These are phyloP conservation scores for Penaeus chinensis DNA, from an alignment of 1,140 invertebrate genomes.

Conservation along the genomic window DNA sequence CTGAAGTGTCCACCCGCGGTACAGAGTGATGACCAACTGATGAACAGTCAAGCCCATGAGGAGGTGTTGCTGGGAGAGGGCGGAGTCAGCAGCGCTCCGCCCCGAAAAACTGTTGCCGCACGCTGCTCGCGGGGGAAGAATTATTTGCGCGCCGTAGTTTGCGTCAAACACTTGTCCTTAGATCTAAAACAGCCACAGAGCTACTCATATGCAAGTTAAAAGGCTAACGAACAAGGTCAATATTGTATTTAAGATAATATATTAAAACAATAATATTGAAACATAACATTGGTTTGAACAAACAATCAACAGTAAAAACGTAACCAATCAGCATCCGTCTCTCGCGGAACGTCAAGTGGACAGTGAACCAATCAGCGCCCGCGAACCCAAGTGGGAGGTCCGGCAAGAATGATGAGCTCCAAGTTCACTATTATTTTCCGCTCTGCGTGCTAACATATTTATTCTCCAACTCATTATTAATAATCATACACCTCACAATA, in stretches of 20 bases:
- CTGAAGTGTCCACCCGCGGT: constrained; percentile 60
- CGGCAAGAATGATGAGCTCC: constrained; percentile 51
- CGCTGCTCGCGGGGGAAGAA: neutral
- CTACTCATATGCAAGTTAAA: neutral
- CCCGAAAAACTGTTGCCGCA: constrained; percentile 11
- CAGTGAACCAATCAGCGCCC: constrained; percentile 29
- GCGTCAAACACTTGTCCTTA: no score
- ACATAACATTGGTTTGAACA: constrained; percentile 8
- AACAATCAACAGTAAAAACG: constrained; percentile 48
- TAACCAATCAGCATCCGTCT: constrained; percentile 28
- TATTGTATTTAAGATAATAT: neutral
- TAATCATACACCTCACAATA: constrained; percentile 59
- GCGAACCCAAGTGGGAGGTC: constrained; percentile 17
- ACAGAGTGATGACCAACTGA: constrained; percentile 62
- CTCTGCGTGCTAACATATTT: constrained; percentile 60
- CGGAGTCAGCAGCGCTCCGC: constrained; percentile 14
- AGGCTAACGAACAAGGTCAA: neutral
- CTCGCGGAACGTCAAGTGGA: constrained; percentile 32
- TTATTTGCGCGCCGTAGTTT: no score
- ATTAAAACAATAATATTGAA: neutral
- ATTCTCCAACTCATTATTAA: constrained; percentile 62
- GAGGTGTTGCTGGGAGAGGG: constrained; percentile 48
- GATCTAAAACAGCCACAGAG: neutral
- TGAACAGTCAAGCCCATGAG: constrained; percentile 59
- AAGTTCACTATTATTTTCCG: constrained; percentile 59